Percentiles rank a stretch among this genome's conserved stretches.
Conservation (phyloP, 1,140 invertebrate genomes). For the Musca vetustissima region DNA sequence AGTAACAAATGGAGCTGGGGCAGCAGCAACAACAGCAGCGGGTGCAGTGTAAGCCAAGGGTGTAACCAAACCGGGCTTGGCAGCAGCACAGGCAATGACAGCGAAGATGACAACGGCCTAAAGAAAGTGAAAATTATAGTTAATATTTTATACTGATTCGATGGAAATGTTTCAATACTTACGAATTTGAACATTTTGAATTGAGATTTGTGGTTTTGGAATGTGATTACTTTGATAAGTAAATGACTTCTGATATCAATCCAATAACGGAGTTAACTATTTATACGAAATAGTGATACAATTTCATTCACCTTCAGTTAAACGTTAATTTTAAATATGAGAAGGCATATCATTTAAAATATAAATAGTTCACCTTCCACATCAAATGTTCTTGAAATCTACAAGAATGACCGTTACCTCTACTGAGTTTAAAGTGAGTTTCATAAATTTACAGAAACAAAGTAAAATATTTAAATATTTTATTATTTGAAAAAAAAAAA, state of each 20-base stretch:
- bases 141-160: not conserved
- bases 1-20: conserved; percentile 52
- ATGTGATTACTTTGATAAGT: not conserved
- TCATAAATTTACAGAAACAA: too few species aligned
- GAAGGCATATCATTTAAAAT: not conserved
- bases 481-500: conserved; percentile 29
- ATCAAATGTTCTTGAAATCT: not conserved
- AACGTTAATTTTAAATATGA: not conserved
- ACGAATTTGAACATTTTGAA: conserved; percentile 23
- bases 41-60: conserved; percentile 40
- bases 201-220: not conserved
- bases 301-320: not conserved
- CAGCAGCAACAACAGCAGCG: conserved; percentile 37
- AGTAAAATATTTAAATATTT: too few species aligned
- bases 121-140: not conserved
- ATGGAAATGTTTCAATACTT: not conserved
- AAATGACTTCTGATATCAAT: not conserved
- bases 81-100: conserved; percentile 34
- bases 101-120: conserved; percentile 24
- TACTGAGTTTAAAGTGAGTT: too few species aligned
- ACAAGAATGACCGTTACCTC: too few species aligned
- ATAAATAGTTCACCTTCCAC: not conserved
- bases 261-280: not conserved
- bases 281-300: not conserved
- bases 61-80: conserved; percentile 18